Evolutionary conservation across 2,888 invertebrate genomes (phyloP).

Genomic region (Epiperipatus broadwayi): DNA sequence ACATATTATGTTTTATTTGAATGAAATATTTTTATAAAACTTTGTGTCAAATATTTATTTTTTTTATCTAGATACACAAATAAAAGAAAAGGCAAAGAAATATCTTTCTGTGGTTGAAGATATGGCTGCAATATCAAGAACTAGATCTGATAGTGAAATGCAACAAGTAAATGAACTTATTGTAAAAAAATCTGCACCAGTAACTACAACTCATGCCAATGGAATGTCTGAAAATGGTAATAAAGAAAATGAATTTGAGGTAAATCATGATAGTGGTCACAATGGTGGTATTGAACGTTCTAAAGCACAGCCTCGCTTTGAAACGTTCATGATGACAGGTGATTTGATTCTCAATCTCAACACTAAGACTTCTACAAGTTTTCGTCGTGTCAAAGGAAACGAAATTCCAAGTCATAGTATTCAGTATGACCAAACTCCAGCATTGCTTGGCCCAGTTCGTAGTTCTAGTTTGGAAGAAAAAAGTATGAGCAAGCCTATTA

Average conservation of each 20-base stretch:
- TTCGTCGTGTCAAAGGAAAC: not conserved
- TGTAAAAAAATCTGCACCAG: constrained; percentile 16
- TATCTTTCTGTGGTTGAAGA: constrained; percentile 28
- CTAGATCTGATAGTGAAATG: constrained; percentile 20
- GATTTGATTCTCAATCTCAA: constrained; percentile 73
- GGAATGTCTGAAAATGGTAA: constrained; percentile 15
- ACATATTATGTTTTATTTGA: too few species aligned
- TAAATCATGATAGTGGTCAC: not conserved
- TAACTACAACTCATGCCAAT: too few species aligned
- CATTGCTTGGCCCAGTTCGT: constrained; percentile 14
- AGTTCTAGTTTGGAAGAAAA: too few species aligned
- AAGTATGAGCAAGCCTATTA: constrained; percentile 14
- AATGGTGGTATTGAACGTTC: constrained; percentile 11
- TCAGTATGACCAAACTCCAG: too few species aligned
- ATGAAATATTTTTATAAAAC: too few species aligned
- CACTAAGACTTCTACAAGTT: constrained; percentile 42
- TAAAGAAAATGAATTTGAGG: constrained; percentile 14
- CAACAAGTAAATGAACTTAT: constrained; percentile 18
- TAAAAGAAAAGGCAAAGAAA: constrained; percentile 42
- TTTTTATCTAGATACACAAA: constrained; percentile 50
- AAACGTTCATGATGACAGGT: constrained; percentile 94
- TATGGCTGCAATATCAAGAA: constrained; percentile 22
- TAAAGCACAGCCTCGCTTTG: constrained; percentile 35
- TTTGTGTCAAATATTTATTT: constrained; percentile 16
- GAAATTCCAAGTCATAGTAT: too few species aligned